Base-by-base conservation (phyloP, 2,113 vertebrate genomes). In the Thamnophis sirtalis region DNA sequence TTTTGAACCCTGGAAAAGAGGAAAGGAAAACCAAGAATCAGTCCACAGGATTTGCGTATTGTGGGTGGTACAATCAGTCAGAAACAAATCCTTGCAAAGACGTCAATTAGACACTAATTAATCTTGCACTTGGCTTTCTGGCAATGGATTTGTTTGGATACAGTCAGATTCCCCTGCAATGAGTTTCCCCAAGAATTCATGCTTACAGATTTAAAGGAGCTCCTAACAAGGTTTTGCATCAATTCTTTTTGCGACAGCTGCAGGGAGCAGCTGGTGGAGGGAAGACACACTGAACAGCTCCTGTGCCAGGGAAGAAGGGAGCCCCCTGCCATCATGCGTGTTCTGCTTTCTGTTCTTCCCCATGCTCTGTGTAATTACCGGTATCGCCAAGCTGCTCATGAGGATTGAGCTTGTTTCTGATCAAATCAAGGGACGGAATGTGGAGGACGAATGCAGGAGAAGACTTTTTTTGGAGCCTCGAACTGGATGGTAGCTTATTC, bases 341-440 rank as follows among this genome's bases (percentile, higher is more conserved):
- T 84, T 56, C 55, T 9, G 56, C 80, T 73, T 84, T 53, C 28
- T n/a, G 50, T 53, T 90, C 43, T 48, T 54, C 93, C 91, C 92
- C 86, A 88, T 1, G 0, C 89, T 38, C 90, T 91, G 95, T 90
- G 94, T 96, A 95, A 94, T 95, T 93, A 95, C 92, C 91, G 3
- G 0, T 98, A 98, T 98, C 0, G 98, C 98, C 21, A 92, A 96
- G 91, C 73, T 93, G 95, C 96, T 98, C 98, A 98, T 98, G 98
- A 98, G 97, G 96, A 98, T 98, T 97, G 97, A 98, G 97, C 96
- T 97, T 96, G 97, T 0, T 96, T 98, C 97, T 97, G 96, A 95
- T 98, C 97, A 96, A 96, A 98, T 98, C 97, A 98, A 85, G 54
- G 0, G 3, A n/a, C 53, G 28, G 33, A 92, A 58, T 24, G 68